phyloP scores from a whole-genome alignment of 92 coral and sea anemone species.

The Paramuricea clavata region DNA sequence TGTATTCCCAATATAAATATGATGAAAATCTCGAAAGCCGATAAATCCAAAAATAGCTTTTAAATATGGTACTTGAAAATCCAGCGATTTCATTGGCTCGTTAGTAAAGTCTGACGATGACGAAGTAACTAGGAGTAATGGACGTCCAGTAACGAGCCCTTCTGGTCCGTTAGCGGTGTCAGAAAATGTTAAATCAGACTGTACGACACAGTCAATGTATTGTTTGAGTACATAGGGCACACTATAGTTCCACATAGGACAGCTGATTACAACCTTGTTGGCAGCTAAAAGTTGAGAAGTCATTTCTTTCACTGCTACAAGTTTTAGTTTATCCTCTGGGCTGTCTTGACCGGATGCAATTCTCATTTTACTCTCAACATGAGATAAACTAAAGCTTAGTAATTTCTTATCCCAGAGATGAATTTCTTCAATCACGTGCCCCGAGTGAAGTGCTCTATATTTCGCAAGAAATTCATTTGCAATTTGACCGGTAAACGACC shows the following conservation, averaged over 20 bases:
- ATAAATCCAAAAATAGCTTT: constrained; percentile 92
- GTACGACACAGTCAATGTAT: constrained; percentile 97
- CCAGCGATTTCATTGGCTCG: constrained; percentile 77
- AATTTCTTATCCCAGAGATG: constrained; percentile 93
- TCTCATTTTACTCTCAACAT: constrained; percentile 97
- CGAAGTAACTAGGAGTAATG: constrained; percentile 85
- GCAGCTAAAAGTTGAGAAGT: constrained; percentile 84
- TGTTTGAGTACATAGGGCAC: constrained; percentile 96
- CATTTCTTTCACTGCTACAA: constrained; percentile 87
- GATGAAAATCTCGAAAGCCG: constrained; percentile 92
- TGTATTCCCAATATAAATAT: constrained; percentile 92
- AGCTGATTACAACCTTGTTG: constrained; percentile 86
- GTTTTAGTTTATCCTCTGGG: constrained; percentile 75
- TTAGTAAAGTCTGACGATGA: constrained; percentile 92
- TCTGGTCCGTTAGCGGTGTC: constrained; percentile 83
- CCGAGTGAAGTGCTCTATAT: constrained; percentile 70
- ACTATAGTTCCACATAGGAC: constrained; percentile 99
- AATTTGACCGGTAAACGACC: constrained; percentile 93
- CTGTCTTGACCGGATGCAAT: constrained; percentile 79
- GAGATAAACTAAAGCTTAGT: constrained; percentile 85
- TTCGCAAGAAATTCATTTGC: constrained; percentile 75
- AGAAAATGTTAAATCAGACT: constrained; percentile 92
- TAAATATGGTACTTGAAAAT: constrained; percentile 97
- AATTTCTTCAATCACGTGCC: constrained; percentile 77
- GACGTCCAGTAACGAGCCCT: constrained; percentile 87